These are phyloP conservation scores for Cheirogaleus medius DNA, from an alignment of 2,113 vertebrate species.

Conservation along the genomic window DNA sequence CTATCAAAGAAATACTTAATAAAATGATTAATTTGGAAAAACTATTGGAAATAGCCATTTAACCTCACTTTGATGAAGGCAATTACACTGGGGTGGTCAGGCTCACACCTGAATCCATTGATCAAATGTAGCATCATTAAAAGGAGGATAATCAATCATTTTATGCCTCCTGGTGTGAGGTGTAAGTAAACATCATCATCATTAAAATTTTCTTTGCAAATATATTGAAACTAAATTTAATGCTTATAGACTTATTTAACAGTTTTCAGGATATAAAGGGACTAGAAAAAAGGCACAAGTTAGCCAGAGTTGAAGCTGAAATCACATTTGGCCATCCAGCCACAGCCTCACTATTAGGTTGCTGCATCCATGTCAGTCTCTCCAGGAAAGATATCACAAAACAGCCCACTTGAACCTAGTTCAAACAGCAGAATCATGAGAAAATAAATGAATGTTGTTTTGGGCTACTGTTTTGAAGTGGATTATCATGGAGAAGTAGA, in stretches of 20 bases:
- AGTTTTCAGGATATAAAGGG: background rate
- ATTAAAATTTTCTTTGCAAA: background rate
- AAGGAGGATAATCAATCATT: background rate
- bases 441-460: background rate
- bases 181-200: background rate
- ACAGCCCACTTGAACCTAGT: background rate
- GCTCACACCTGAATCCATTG: background rate
- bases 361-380: background rate
- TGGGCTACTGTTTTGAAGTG: background rate
- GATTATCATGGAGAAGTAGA: background rate
- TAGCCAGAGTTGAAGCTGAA: background rate
- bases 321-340: background rate
- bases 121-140: background rate
- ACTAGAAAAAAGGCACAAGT: background rate
- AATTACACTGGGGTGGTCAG: background rate
- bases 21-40: background rate
- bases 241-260: background rate
- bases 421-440: background rate
- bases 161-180: background rate
- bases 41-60: background rate
- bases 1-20: background rate
- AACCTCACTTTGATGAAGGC: background rate
- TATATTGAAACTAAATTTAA: background rate
- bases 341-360: background rate
- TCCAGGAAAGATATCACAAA: background rate